Base-by-base conservation (phyloP, 2,113 vertebrate genomes). In the Hippocampus barbouri region DNA sequence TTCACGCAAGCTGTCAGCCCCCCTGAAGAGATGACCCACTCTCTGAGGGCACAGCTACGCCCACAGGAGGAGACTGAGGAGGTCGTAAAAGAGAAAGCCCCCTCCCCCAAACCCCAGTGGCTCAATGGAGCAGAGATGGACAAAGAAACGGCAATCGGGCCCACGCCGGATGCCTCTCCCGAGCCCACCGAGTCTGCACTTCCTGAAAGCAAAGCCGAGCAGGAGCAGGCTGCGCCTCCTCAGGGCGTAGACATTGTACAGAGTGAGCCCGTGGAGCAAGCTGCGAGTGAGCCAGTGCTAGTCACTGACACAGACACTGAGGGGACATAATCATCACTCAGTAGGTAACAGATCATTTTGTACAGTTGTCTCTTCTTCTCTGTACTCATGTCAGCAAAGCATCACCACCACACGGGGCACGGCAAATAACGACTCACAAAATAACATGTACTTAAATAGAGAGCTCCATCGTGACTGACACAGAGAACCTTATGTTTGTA, bases 281-380 rank as follows among this genome's bases (percentile, higher is more conserved):
- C 95, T 95, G 93, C 94, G 88, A 96, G 92, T 96, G 95, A 96
- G 94, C 94, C 96, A 96, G 96, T 98, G 94, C 94, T 98, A 95
- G 96, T 97, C 95, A 96, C 89, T 91, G 88, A 94, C 95, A 96
- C 96, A 95, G 96, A 98, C 94, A 98, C 96, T 97, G 97, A 98
- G 94, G 96, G 96, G 94, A 97, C 97, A 98, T 99, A 98, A 98
- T 96, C 96, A 96, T 98, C 97, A 94, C 95, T 97, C 95, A 98
- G 95, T 98, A 98, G 97, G 96, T 99, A 99, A 98, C 95, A 96
- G 96, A 97, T 96, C 94, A 95, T 99, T 99, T 98, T 97, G 96
- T 98, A 97, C 95, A 98, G 97, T 97, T 98, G 96, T 90, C 95
- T 90, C 87, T 91, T 91, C 89, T 97, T 97, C 95, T 97, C 95